Evolutionary conservation across 2,888 invertebrate genomes (phyloP).

Genomic region (Hirudinaria manillensis): DNA sequence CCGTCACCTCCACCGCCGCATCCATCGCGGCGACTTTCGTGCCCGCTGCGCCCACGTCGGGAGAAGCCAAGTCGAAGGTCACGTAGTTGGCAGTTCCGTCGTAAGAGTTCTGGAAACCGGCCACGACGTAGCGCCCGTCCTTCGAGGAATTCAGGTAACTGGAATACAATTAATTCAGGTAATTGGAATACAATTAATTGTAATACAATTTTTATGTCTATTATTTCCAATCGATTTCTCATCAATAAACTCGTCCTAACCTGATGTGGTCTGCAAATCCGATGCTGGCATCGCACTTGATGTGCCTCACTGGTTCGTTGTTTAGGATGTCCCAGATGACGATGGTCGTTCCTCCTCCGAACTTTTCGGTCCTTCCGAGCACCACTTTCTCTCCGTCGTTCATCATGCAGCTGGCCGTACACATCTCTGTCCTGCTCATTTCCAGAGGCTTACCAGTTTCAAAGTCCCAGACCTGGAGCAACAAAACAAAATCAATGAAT

Average conservation of each 20-base stretch:
- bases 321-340: conserved; percentile 53
- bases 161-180: conserved; percentile 11
- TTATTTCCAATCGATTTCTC: neutral
- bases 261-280: conserved; percentile 51
- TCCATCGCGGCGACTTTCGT: conserved; percentile 50
- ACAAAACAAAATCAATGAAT: neutral
- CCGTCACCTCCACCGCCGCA: conserved; percentile 51
- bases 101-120: conserved; percentile 52
- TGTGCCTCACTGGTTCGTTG: conserved; percentile 48
- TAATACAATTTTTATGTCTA: neutral
- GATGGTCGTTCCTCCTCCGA: conserved; percentile 50
- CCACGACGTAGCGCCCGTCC: conserved; percentile 47
- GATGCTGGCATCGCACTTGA: conserved; percentile 44
- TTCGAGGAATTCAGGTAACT: conserved; percentile 47
- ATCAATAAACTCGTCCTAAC: neutral
- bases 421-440: conserved; percentile 50
- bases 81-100: conserved; percentile 53
- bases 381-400: conserved; percentile 50
- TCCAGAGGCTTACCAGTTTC: conserved; percentile 49
- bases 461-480: conserved; percentile 52
- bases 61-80: conserved; percentile 50
- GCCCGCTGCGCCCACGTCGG: conserved; percentile 45
- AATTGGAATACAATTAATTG: neutral
- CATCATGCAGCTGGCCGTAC: conserved; percentile 52
- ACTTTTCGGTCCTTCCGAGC: conserved; percentile 51